Evolutionary conservation across 2,113 vertebrate genomes (phyloP), one percentile per base, ranked within the genome.

Genomic region (Toxotes jaculatrix): DNA sequence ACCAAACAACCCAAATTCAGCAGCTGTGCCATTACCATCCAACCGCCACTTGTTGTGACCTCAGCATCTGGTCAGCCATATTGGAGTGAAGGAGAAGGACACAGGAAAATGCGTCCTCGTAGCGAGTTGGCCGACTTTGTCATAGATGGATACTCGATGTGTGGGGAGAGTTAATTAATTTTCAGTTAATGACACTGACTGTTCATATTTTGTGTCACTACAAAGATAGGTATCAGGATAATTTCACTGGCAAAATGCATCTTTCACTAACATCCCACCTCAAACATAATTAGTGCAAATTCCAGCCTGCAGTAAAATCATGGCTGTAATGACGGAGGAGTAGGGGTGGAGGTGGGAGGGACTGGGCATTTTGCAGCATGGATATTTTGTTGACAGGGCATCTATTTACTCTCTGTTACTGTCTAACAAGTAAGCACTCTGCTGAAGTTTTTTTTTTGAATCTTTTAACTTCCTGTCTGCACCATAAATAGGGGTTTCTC

Each of bases 21-120:
- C 93, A 95, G 94, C 91, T 95, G 94, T 86, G 88, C 88, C 91
- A 91, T 89, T 90, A 87, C 90, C 76, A 43, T 89, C 85, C 84
- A 56, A 69, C 63, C 55, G 73, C 79, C 88, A 70, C 84, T 90
- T 32, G 82, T 70, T 80, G n/a, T 87, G 91, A 93, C 90, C 93
- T 73, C 87, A 80, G 88, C 94, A 95, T 92, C 92, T 95, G 93
- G 90, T 90, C 86, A 60, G 76, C 80, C 86, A 86, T 90, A 90
- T 87, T 92, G 89, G 83, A 90, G 45, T 0, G 82, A 63, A 83
- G 73, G 84, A 88, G 87, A 91, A 93, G 92, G 93, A 90, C 88
- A 38, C 78, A 16, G 82, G 61, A 62, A 91, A 92, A 87, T 31
- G 73, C 21, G 76, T 86, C 88, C 87, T 84, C 66, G 3, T 49